phyloP scores from a whole-genome alignment of 2,113 vertebrate genomes.

The Puffinus mauretanicus region DNA sequence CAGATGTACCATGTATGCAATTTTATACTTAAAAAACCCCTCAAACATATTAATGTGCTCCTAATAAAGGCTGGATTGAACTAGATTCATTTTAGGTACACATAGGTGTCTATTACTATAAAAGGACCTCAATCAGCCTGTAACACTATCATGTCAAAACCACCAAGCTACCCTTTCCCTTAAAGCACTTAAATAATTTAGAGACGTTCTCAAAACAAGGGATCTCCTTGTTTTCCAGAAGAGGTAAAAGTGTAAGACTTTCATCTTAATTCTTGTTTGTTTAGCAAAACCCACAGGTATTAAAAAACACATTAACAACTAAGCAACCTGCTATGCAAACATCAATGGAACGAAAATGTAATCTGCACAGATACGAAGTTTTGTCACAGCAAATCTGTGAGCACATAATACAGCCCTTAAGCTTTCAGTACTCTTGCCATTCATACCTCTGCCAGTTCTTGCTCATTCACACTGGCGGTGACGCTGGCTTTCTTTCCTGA shows the following conservation, averaged over 20 bases:
- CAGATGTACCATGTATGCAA: neutral
- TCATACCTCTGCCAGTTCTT: constrained; percentile 75
- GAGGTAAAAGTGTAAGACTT: neutral
- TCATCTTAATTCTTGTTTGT: neutral
- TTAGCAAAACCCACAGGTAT: neutral
- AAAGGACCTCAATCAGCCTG: neutral
- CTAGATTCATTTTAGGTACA: neutral
- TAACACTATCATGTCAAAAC: neutral
- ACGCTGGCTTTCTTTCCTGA: constrained; percentile 66
- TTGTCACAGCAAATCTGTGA: neutral
- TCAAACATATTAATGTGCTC: neutral
- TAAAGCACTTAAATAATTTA: neutral
- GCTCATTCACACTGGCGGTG: constrained; percentile 63
- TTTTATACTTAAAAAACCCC: neutral
- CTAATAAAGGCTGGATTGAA: neutral
- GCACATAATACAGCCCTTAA: neutral
- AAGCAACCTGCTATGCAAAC: neutral
- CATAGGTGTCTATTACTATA: neutral
- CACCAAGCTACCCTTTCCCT: neutral
- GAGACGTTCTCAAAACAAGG: neutral
- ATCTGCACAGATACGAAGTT: neutral
- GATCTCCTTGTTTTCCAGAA: neutral
- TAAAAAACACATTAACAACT: neutral
- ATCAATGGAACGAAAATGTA: fast-evolving
- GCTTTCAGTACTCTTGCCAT: neutral